phyloP scores from a whole-genome alignment of 2,113 vertebrate genomes.

The Sceloporus tristichus region DNA sequence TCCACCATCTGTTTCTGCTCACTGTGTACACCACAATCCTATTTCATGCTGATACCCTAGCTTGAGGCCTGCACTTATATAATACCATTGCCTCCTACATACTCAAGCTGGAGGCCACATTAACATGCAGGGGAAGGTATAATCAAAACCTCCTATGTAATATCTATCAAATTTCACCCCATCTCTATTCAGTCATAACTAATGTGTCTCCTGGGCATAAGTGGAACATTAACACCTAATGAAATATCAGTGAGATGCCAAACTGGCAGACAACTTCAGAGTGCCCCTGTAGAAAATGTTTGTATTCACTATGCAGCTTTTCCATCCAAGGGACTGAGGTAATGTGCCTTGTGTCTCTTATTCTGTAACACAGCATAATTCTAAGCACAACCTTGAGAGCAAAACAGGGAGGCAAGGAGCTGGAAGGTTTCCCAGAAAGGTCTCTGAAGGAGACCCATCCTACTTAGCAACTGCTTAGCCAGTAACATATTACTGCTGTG shows the following conservation, averaged over 20 bases:
- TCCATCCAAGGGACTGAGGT: fast-evolving
- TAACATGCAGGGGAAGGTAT: conserved; percentile 28
- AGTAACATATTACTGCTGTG: conserved; percentile 53
- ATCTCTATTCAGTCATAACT: conserved; percentile 25
- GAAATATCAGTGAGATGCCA: conserved; percentile 51
- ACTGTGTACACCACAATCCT: not conserved
- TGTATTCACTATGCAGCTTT: conserved; percentile 29
- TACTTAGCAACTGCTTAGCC: conserved; percentile 60
- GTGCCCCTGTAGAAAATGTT: conserved; percentile 40
- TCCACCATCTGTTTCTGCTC: not conserved
- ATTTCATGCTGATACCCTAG: conserved; percentile 3
- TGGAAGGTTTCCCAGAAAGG: conserved; percentile 66
- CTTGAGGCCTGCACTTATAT: not conserved
- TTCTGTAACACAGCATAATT: conserved; percentile 50
- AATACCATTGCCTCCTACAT: conserved; percentile 9
- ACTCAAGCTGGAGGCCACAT: conserved; percentile 35
- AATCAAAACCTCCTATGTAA: conserved; percentile 2
- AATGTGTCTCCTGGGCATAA: not conserved
- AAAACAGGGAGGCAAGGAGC: conserved; percentile 52
- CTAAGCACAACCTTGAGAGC: conserved; percentile 67
- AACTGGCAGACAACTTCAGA: conserved; percentile 28
- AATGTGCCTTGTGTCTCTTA: conserved; percentile 39
- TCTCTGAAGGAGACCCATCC: conserved; percentile 53
- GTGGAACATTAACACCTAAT: conserved; percentile 47
- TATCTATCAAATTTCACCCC: conserved; percentile 39